Percentiles rank a stretch among this genome's conserved stretches.
These are phyloP conservation scores for Cyrtonyx montezumae DNA, from an alignment of 2,113 vertebrate genomes.

Conservation along the genomic window DNA sequence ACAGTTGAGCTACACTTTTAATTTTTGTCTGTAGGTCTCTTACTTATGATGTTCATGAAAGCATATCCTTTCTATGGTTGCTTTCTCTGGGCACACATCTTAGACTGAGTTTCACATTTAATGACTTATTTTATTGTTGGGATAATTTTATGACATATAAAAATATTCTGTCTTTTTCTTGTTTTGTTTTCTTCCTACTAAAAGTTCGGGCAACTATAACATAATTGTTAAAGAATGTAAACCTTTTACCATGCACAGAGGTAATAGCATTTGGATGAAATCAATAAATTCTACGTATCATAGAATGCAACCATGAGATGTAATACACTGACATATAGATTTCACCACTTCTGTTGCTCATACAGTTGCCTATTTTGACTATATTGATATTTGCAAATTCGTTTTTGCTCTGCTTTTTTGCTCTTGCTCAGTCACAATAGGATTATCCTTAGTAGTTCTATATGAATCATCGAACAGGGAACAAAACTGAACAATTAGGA, in stretches of 20 bases:
- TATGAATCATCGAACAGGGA: neutral
- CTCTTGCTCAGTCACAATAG: neutral
- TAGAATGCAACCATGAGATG: neutral
- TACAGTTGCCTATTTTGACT: neutral
- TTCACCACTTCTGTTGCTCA: neutral
- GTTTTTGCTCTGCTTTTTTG: neutral
- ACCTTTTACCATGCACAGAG: neutral
- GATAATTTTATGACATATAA: neutral
- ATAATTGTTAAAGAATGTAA: neutral
- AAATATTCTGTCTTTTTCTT: neutral
- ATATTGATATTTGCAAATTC: neutral
- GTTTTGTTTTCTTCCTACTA: neutral
- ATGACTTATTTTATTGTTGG: neutral
- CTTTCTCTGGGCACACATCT: neutral
- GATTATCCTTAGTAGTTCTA: neutral
- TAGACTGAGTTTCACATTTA: neutral
- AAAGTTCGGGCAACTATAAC: neutral
- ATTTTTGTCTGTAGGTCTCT: neutral
- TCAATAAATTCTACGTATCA: neutral
- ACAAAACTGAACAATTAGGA: neutral
- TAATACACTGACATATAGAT: neutral
- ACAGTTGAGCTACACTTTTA: neutral
- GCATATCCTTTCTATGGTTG: neutral
- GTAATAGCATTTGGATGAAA: neutral
- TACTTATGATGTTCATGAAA: neutral